Evolutionary conservation across 2,797 vertebrate genomes (phyloP), one percentile per base, ranked within the genome.

Genomic region (Parambassis ranga): DNA sequence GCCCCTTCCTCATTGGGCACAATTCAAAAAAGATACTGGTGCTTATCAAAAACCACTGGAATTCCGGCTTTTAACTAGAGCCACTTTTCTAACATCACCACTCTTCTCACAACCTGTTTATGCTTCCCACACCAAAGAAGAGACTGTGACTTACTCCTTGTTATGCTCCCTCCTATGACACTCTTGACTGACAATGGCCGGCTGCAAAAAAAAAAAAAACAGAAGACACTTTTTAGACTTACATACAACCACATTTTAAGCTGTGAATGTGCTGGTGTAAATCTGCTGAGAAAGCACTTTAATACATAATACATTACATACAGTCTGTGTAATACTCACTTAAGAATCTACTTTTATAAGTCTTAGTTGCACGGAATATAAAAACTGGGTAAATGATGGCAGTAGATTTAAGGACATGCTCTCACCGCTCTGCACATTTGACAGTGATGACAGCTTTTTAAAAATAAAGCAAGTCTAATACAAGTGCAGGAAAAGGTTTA

Each of bases 101-200:
- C 10, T 27, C 26, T 43, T 7, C 6, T 9, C 10, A 1, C 3
- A 28, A 10, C 41, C 28, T 52, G 6, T n/a, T 39, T 8, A 13
- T 0, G 5, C 2, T 14, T 27, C 10, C 0, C 11, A 30, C 6
- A 7, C 8, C 9, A 27, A 2, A 37, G 13, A 1, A 3, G 30
- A 19, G 27, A 27, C 23, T n/a, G 27, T 9, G n/a, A 14, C 95
- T 95, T 84, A 99, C 97, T 95, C 93, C 97, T 93, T 10, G 94
- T 94, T 37, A 95, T 90, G 69, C 95, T 93, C 39, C 95, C 95
- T 84, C 96, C 95, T 20, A 97, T 96, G 37, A 96, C 94, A 46
- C 94, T 94, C 90, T 97, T 99, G 81, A 96, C 93, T 77, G 96
- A 95, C 20, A 97, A 69, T 0, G 96, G 96, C 36, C 97, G 96